Evolutionary conservation across 1,140 invertebrate genomes (phyloP).

Genomic region (Schlechtendalia chinensis): DNA sequence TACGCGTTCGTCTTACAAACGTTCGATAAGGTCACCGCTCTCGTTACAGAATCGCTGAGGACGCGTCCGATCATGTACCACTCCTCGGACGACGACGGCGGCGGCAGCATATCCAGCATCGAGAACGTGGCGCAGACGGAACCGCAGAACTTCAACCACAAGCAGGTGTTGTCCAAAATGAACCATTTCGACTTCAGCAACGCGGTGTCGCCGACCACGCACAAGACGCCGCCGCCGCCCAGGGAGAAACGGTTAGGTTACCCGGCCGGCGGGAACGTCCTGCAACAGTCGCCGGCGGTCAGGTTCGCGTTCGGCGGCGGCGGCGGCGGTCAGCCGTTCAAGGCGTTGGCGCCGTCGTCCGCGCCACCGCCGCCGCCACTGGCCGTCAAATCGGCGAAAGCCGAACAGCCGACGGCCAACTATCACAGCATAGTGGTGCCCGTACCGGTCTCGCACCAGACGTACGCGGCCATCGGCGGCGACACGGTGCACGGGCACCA

Average conservation of each 20-base stretch:
- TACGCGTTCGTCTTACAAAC: too few relatives aligned
- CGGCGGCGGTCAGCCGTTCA: neutral
- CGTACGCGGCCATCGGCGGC: constrained; percentile 10
- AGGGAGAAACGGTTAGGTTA: constrained; percentile 34
- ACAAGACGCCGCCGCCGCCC: neutral
- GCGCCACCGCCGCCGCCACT: too few relatives aligned
- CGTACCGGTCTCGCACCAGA: constrained; percentile 24
- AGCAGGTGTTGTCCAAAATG: constrained; percentile 41
- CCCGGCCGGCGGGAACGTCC: neutral
- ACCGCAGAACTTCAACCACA: constrained; percentile 43
- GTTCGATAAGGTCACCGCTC: too few relatives aligned
- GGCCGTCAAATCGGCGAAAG: constrained; percentile 15
- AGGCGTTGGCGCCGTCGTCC: neutral
- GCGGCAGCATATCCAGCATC: constrained; percentile 10
- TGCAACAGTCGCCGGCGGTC: neutral
- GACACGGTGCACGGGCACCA: constrained; percentile 9
- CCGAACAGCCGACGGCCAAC: constrained; percentile 14
- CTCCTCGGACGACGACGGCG: neutral
- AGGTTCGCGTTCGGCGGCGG: neutral
- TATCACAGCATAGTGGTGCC: constrained; percentile 44
- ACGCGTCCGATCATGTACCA: neutral
- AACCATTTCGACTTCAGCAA: constrained; percentile 47
- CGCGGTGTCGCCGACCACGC: neutral
- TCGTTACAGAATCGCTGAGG: neutral
- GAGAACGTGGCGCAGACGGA: neutral